These are phyloP conservation scores for Zaprionus lineosus DNA, from an alignment of 2,888 invertebrate species.

Conservation along the genomic window DNA sequence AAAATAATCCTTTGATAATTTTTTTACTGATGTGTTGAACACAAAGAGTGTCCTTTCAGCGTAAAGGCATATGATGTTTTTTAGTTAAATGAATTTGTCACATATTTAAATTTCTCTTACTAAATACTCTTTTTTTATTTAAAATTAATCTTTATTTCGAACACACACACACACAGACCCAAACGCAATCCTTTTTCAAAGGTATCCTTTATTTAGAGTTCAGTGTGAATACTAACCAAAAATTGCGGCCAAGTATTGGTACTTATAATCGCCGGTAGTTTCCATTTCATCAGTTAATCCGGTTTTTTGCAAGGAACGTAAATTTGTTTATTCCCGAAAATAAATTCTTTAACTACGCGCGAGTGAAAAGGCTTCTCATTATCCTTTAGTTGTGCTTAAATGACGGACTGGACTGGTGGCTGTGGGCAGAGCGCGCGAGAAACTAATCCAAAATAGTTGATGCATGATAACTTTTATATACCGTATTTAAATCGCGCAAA, in stretches of 20 bases:
- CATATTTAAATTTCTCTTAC: neutral
- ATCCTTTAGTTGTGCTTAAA: slow-evolving; percentile 16
- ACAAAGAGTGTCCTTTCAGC: too few relatives aligned
- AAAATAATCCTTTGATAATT: neutral
- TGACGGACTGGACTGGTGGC: neutral
- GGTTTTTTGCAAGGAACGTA: too few relatives aligned
- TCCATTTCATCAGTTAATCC: slow-evolving; percentile 27
- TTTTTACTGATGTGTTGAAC: too few relatives aligned
- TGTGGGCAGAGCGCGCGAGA: slow-evolving; percentile 9
- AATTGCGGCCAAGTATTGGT: slow-evolving; percentile 78
- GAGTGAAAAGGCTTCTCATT: slow-evolving; percentile 7
- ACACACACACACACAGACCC: neutral
- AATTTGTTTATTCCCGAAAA: neutral
- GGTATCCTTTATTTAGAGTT: too few relatives aligned
- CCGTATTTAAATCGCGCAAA: slow-evolving; percentile 39
- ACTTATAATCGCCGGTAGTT: slow-evolving; percentile 51
- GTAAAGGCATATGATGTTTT: too few relatives aligned
- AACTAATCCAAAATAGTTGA: slow-evolving; percentile 48
- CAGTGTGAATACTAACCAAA: slow-evolving; percentile 81
- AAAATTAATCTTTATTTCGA: neutral
- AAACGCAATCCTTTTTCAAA: too few relatives aligned
- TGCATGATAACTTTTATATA: slow-evolving; percentile 63
- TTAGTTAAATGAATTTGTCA: too few relatives aligned
- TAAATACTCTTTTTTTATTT: neutral
- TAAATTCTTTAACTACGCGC: neutral